A percentile compares a stretch with the other conserved stretches of the same genome.
Conservation (phyloP, 1,140 invertebrate genomes). For the Aphaenogaster ashmeadi region DNA sequence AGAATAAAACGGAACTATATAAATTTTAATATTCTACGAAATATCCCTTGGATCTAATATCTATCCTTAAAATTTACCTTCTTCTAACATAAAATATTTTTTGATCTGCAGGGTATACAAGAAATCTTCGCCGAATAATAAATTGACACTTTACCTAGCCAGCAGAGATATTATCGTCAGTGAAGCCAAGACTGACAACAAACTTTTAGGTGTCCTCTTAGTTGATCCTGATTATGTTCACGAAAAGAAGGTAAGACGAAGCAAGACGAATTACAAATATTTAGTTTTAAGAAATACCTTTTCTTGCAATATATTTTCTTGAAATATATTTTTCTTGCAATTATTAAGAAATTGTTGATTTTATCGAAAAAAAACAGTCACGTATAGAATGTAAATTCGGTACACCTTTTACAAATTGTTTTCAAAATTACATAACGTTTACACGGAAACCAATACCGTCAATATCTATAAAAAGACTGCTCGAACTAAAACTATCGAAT, state of each 20-base stretch:
- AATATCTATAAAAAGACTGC: not conserved
- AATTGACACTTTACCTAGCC: constrained; percentile 93
- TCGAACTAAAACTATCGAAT: not conserved
- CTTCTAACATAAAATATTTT: constrained; percentile 21
- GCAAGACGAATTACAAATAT: constrained; percentile 10
- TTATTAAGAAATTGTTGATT: not conserved
- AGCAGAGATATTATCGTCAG: constrained; percentile 93
- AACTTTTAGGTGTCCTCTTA: constrained; percentile 93
- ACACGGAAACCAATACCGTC: not conserved
- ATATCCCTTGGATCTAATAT: not conserved
- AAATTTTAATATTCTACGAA: constrained; percentile 15
- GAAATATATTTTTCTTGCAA: not conserved
- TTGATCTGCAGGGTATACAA: constrained; percentile 86
- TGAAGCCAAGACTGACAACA: constrained; percentile 91
- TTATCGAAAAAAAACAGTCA: not conserved
- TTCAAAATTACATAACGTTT: not conserved
- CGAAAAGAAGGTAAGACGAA: constrained; percentile 89
- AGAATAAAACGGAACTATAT: not conserved
- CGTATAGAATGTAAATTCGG: not conserved
- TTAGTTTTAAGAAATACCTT: not conserved
- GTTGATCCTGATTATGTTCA: constrained; percentile 93
- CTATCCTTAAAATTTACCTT: constrained; percentile 5
- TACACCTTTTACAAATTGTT: not conserved
- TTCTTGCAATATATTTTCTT: too few species aligned
- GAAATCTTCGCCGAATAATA: constrained; percentile 94